Evolutionary conservation across 2,797 vertebrate genomes (phyloP), one percentile per base, ranked within the genome.

Genomic region (Leptatherina wallacei): DNA sequence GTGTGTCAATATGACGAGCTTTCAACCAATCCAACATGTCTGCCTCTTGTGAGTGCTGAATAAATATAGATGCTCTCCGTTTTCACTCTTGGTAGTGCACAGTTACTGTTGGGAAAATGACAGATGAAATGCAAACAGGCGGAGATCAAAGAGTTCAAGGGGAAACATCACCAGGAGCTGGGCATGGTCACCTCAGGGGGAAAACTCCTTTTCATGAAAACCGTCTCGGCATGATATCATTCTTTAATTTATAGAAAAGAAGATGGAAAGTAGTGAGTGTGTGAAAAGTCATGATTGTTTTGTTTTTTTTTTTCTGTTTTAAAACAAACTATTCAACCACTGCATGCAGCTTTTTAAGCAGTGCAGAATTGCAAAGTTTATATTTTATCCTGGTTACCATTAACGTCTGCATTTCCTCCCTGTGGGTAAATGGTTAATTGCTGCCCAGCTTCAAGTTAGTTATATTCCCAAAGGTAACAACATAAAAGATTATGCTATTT

Each of bases 1-100:
- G 92, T 94, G 91, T 93, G 92, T 93, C 90, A 94, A 93, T 91
- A 93, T 65, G 79, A 86, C 83, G 75, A 77, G 88, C 83, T 86
- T 86, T 90, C 86, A 88, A 60, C 80, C 85, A 58, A 72, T 85
- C 85, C 78, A 81, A 80, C 55, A 13, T 54, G 85, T 82, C 82
- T 62, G 78, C 69, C 83, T 86, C 81, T 11, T 67, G 75, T 83
- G 86, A 84, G 83, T 83, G 77, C 86, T 79, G 86, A 89, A 85
- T 70, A 92, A 89, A 91, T 87, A 91, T 88, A 88, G 88, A 89
- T 51, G 75, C 79, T 81, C 88, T 88, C 85, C 77, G 68, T 80
- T 88, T 88, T 88, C 88, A 83, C 78, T 85, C 90, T 84, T 81
- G 3, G 82, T 78, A 9, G 60, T 22, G 44, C 78, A 67, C 82